Percentiles rank a stretch among this genome's conserved stretches.
Conservation (phyloP, 2,797 vertebrate genomes). For the Scolopax bukidnonensis region DNA sequence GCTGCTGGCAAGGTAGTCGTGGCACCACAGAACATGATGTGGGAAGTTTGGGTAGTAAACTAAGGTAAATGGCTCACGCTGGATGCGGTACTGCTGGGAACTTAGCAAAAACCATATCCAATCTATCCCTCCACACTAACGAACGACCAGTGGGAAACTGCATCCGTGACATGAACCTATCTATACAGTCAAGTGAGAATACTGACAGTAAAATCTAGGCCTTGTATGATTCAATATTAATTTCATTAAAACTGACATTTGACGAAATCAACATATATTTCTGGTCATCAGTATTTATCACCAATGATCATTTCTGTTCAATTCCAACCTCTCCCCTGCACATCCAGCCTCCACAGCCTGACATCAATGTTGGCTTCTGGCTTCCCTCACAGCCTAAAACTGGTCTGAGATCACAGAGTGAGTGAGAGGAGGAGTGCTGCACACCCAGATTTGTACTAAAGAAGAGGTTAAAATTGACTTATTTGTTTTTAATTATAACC, state of each 20-base stretch:
- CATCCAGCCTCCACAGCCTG: not conserved
- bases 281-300: not conserved
- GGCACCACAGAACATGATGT: not conserved
- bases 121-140: not conserved
- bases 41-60: not conserved
- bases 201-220: not conserved
- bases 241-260: not conserved
- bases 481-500: not conserved
- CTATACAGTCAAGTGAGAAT: not conserved
- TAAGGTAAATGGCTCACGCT: not conserved
- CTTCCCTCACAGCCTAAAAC: not conserved
- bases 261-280: not conserved
- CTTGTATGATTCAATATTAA: not conserved
- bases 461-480: not conserved
- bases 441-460: not conserved
- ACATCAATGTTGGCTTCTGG: not conserved
- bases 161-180: not conserved
- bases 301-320: not conserved
- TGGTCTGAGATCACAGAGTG: not conserved
- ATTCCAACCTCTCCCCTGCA: not conserved
- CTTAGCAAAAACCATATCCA: not conserved
- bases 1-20: not conserved
- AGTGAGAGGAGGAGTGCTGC: not conserved
- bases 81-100: not conserved
- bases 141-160: conserved; percentile 5